Percentiles rank a stretch among this genome's conserved stretches.
Conservation (phyloP, 2,113 vertebrate genomes). For the Leucosticte australis region DNA sequence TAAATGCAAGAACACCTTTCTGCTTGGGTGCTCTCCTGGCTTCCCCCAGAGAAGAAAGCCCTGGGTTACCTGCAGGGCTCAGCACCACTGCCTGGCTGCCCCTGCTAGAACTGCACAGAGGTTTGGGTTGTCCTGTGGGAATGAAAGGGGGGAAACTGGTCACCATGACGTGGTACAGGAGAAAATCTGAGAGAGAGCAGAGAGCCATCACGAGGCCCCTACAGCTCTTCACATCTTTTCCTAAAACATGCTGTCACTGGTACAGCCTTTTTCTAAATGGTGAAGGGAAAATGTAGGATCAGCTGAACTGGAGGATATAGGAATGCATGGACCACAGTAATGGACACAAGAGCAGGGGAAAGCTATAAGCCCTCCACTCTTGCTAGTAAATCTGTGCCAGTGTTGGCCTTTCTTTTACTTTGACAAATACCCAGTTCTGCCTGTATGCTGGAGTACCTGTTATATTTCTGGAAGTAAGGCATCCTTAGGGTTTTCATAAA, state of each 20-base stretch:
- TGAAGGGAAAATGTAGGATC: neutral
- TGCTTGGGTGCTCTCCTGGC: neutral
- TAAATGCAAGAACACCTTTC: neutral
- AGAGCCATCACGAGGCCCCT: neutral
- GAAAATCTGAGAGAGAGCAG: neutral
- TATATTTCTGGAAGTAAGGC: neutral
- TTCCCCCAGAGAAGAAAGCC: neutral
- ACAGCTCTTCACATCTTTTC: neutral
- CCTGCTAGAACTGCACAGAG: fast-evolving
- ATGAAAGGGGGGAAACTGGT: neutral
- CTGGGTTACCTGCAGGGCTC: neutral
- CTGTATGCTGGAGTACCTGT: neutral
- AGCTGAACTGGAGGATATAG: neutral
- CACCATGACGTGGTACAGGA: neutral
- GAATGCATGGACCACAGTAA: neutral
- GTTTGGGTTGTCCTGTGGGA: neutral
- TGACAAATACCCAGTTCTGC: neutral
- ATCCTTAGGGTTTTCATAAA: neutral
- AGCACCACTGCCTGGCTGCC: neutral
- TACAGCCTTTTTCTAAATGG: fast-evolving
- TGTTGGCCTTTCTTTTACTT: neutral
- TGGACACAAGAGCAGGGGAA: neutral
- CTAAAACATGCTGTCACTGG: neutral
- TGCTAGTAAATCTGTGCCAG: neutral
- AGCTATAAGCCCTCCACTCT: neutral